A percentile compares a stretch with the other conserved stretches of the same genome.
Conservation (phyloP, 2,888 invertebrate genomes). For the Pocota personata region DNA sequence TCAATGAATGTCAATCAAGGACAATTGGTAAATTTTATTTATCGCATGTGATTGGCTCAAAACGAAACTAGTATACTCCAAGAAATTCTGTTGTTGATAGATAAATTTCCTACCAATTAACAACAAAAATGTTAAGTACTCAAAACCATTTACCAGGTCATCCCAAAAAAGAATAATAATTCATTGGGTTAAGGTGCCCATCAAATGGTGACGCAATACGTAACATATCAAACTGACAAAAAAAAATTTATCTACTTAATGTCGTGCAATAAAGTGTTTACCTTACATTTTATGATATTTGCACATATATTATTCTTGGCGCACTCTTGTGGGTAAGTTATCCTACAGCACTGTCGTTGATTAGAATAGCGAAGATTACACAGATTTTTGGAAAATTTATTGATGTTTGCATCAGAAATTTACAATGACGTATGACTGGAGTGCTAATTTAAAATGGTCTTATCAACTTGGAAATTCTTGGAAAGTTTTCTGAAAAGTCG, state of each 20-base stretch:
- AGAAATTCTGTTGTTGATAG: neutral
- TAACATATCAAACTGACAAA: neutral
- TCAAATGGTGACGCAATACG: neutral
- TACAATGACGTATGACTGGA: neutral
- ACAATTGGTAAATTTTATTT: no score
- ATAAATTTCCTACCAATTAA: neutral
- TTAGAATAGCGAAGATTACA: neutral
- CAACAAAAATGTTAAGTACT: neutral
- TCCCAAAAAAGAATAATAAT: neutral
- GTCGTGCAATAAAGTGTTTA: conserved; percentile 9
- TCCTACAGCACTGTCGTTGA: neutral
- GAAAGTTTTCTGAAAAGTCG: no score
- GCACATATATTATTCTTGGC: conserved; percentile 14
- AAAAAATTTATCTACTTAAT: neutral
- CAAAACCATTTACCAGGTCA: neutral
- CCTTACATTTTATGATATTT: conserved; percentile 24
- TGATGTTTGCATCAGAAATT: conserved; percentile 10
- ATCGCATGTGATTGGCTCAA: no score
- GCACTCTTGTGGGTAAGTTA: conserved; percentile 8
- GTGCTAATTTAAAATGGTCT: neutral
- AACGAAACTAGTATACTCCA: neutral
- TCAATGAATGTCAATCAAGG: conserved; percentile 1
- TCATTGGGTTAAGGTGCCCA: conserved; percentile 1
- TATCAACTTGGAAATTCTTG: neutral
- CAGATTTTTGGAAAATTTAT: conserved; percentile 20